These are phyloP conservation scores for Sorex fumeus DNA, from an alignment of 2,113 vertebrate species.

Conservation along the genomic window DNA sequence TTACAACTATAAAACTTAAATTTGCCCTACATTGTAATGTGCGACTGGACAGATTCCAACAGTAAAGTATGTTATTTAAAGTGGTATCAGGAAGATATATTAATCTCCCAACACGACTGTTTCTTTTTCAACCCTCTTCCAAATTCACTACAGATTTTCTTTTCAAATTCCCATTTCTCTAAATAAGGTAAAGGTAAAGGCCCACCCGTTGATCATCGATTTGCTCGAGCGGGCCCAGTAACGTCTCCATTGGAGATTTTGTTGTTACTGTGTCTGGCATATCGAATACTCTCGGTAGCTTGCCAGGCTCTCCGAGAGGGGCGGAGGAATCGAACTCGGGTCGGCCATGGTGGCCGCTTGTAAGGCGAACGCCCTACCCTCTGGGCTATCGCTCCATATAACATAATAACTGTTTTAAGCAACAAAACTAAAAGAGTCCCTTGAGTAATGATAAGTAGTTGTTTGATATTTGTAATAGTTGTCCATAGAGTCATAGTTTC, in stretches of 20 bases:
- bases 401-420: constrained; percentile 92
- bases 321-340: too few relatives aligned
- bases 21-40: constrained; percentile 92
- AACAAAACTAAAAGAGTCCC: constrained; percentile 92
- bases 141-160: constrained; percentile 86
- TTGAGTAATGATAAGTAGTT: constrained; percentile 91
- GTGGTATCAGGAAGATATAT: constrained; percentile 92
- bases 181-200: too few relatives aligned
- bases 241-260: too few relatives aligned
- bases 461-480: constrained; percentile 91
- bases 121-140: constrained; percentile 91
- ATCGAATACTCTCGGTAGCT: too few relatives aligned
- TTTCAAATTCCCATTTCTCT: constrained; percentile 91
- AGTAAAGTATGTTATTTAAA: constrained; percentile 90
- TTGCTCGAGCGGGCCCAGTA: too few relatives aligned
- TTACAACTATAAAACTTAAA: constrained; percentile 88
- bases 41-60: constrained; percentile 92
- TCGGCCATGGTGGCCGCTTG: too few relatives aligned
- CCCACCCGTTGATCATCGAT: too few relatives aligned
- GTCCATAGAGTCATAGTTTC: constrained; percentile 90
- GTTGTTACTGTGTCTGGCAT: too few relatives aligned
- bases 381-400: too few relatives aligned
- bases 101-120: constrained; percentile 92
- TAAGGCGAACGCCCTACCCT: too few relatives aligned
- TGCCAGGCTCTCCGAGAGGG: too few relatives aligned